Conservation (phyloP, 2,113 vertebrate species). For the Rattus rattus region DNA sequence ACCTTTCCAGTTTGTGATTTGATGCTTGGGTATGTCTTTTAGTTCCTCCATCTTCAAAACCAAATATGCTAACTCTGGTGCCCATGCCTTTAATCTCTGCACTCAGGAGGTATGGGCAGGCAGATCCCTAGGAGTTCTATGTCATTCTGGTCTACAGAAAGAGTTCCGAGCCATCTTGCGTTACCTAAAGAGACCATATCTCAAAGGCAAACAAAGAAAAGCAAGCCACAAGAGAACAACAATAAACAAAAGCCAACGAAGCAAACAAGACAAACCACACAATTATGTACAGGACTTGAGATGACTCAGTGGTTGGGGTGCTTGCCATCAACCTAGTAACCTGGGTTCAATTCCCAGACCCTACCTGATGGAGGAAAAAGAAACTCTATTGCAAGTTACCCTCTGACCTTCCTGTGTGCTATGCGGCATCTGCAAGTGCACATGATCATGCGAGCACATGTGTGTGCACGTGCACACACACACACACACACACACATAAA, state of each 20-base stretch:
- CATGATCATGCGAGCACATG: too few species aligned
- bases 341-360: neutral
- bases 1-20: neutral
- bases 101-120: neutral
- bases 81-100: neutral
- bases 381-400: neutral
- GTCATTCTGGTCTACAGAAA: neutral
- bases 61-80: neutral
- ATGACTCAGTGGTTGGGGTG: neutral
- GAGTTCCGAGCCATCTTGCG: neutral
- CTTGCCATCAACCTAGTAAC: neutral
- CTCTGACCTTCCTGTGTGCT: neutral
- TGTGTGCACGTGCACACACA: neutral
- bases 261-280: neutral
- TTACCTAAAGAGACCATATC: neutral
- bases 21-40: neutral
- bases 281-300: neutral
- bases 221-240: neutral
- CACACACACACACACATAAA: neutral
- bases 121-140: neutral
- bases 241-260: too few species aligned
- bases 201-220: neutral
- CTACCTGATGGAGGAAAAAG: neutral
- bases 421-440: neutral
- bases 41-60: neutral